phyloP scores from a whole-genome alignment of 2,888 invertebrate species.

The Neoitamus cyanurus region DNA sequence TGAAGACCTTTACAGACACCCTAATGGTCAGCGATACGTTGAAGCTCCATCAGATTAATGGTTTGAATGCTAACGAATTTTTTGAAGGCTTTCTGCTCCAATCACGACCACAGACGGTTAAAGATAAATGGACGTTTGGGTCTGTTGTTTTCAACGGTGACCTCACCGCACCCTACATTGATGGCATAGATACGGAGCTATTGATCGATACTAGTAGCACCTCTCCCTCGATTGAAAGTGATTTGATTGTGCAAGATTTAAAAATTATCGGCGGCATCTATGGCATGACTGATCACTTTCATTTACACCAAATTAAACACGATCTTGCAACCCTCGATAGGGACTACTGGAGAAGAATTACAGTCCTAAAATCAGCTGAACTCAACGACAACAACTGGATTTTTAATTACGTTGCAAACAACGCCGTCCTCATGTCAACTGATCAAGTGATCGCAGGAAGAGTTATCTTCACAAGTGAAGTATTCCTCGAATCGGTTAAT shows the following conservation, averaged over 20 bases:
- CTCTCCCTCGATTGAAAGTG: background rate
- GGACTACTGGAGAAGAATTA: background rate
- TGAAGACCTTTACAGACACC: background rate
- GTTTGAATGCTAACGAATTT: background rate
- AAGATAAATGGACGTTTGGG: background rate
- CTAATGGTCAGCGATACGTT: background rate
- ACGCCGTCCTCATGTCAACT: background rate
- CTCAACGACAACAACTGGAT: background rate
- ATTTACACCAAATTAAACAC: background rate
- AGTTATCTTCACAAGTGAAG: background rate
- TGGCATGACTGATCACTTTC: background rate
- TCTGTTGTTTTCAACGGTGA: background rate
- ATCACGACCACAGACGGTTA: background rate
- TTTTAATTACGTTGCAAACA: background rate
- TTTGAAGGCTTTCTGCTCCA: background rate
- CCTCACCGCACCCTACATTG: background rate
- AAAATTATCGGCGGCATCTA: background rate
- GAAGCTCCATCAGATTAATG: background rate
- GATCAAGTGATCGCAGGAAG: background rate
- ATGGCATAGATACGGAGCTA: background rate
- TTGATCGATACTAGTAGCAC: background rate
- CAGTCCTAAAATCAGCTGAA: background rate
- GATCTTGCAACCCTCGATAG: background rate
- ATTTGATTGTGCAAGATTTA: background rate
- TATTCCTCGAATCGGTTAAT: background rate